phyloP scores from a whole-genome alignment of 2,888 invertebrate genomes.

The Ceraclea dissimilis region DNA sequence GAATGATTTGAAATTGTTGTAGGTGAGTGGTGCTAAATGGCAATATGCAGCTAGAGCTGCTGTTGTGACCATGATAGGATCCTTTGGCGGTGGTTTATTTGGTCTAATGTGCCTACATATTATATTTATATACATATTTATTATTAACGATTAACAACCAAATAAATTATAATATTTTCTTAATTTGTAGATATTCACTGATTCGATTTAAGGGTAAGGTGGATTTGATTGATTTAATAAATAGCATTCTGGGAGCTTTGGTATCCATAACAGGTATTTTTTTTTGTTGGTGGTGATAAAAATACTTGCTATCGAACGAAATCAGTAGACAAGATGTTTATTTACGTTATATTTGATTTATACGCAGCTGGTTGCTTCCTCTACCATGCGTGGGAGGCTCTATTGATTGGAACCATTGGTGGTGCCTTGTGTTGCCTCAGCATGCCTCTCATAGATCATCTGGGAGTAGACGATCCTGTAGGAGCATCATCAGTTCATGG shows the following conservation, averaged over 20 bases:
- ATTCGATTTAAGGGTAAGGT: slow-evolving; percentile 62
- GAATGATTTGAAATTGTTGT: background rate
- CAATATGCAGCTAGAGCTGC: slow-evolving; percentile 85
- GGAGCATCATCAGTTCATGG: slow-evolving; percentile 88
- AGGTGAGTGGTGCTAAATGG: slow-evolving; percentile 79
- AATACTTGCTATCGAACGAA: background rate
- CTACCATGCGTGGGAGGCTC: slow-evolving; percentile 78
- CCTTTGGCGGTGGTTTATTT: slow-evolving; percentile 79
- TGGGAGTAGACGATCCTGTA: slow-evolving; percentile 84
- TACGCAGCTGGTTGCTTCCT: slow-evolving; percentile 72
- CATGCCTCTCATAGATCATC: slow-evolving; percentile 68
- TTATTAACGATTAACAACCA: background rate
- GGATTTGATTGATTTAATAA: slow-evolving; percentile 80
- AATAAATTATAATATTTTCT: background rate
- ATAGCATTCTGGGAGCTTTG: slow-evolving; percentile 78
- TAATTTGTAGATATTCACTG: slow-evolving; percentile 49
- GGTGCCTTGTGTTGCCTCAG: slow-evolving; percentile 61
- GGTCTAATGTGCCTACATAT: slow-evolving; percentile 60
- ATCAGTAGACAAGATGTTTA: background rate
- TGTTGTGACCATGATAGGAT: slow-evolving; percentile 84
- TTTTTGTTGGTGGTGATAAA: background rate
- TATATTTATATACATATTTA: slow-evolving; percentile 26
- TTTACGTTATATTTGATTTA: background rate
- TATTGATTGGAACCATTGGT: slow-evolving; percentile 75
- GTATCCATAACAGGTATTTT: slow-evolving; percentile 83